These are phyloP conservation scores for Syngnathus rostellatus DNA, from an alignment of 2,797 vertebrate genomes.

Conservation along the genomic window DNA sequence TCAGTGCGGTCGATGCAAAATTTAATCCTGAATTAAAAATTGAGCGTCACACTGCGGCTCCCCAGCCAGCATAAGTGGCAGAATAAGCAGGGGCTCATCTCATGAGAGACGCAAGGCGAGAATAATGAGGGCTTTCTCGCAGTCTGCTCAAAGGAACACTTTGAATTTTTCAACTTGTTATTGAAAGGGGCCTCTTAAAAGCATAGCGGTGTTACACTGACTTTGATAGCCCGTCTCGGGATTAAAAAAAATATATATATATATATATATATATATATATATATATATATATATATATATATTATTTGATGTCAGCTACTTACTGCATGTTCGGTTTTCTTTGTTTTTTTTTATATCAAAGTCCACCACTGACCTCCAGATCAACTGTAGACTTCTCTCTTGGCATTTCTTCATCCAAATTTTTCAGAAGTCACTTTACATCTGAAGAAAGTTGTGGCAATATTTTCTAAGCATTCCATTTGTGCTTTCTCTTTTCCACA, in stretches of 20 bases:
- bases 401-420: slow-evolving; percentile 13
- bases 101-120: slow-evolving; percentile 44
- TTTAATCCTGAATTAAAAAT: slow-evolving; percentile 66
- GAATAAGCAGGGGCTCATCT: slow-evolving; percentile 27
- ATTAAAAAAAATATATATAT: background rate
- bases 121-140: slow-evolving; percentile 14
- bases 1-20: slow-evolving; percentile 61
- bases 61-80: slow-evolving; percentile 39
- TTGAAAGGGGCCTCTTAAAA: slow-evolving; percentile 14
- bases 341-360: slow-evolving; percentile 26
- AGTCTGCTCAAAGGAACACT: background rate
- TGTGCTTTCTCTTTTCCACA: background rate
- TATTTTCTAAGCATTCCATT: background rate
- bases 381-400: slow-evolving; percentile 38
- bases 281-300: too few species aligned
- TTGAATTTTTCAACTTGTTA: slow-evolving; percentile 6
- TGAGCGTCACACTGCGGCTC: slow-evolving; percentile 48
- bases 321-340: slow-evolving; percentile 27
- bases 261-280: background rate
- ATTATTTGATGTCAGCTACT: slow-evolving; percentile 4
- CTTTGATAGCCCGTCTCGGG: slow-evolving; percentile 21
- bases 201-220: slow-evolving; percentile 11
- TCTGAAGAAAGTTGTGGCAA: background rate
- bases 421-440: slow-evolving; percentile 6
- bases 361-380: slow-evolving; percentile 33